A percentile compares a stretch with the other conserved stretches of the same genome.
phyloP scores from a whole-genome alignment of 2,888 invertebrate genomes.

The Eledone cirrhosa region DNA sequence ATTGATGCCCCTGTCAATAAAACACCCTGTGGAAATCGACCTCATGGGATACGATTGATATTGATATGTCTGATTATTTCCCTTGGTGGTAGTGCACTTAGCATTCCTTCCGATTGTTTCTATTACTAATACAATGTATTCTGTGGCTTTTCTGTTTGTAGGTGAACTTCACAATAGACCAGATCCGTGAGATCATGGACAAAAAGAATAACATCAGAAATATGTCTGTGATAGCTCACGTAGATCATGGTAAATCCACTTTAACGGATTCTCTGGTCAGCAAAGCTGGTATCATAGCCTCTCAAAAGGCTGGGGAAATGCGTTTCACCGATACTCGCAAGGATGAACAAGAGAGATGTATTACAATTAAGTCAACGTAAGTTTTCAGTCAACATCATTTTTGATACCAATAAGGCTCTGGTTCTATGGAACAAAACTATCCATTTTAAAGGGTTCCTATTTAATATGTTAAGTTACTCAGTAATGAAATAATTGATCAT shows the following conservation, averaged over 20 bases:
- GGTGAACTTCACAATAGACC: constrained; percentile 99
- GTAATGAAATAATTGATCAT: too few species aligned
- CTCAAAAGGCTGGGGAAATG: constrained; percentile 97
- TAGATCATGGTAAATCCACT: constrained; percentile 99
- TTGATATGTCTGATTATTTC: constrained; percentile 1
- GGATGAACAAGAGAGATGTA: constrained; percentile 99
- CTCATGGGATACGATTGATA: too few species aligned
- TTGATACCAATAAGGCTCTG: too few species aligned
- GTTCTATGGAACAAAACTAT: too few species aligned
- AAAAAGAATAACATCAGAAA: constrained; percentile 99
- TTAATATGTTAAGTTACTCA: too few species aligned
- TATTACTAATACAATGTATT: neutral
- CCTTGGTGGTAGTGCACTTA: neutral
- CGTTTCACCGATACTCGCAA: constrained; percentile 99
- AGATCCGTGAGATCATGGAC: constrained; percentile 99
- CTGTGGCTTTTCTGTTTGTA: constrained; percentile 64
- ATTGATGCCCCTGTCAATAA: too few species aligned
- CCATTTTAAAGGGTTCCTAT: too few species aligned
- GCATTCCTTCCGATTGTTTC: neutral
- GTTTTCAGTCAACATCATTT: too few species aligned
- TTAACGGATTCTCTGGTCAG: constrained; percentile 99
- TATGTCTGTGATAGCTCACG: constrained; percentile 99
- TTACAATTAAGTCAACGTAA: constrained; percentile 99
- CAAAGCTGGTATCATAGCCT: constrained; percentile 99
- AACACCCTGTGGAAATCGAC: too few species aligned